A percentile compares a stretch with the other conserved stretches of the same genome.
Evolutionary conservation across 2,113 vertebrate genomes (phyloP).

Genomic region (rat (Rattus norvegicus)): GRCr8 NC_086036.1:56915001-56915500

Average conservation of each 20-base stretch:
- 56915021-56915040: neutral
- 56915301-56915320: too few species aligned
- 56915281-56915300: too few species aligned
- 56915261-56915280: too few species aligned
- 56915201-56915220: slow-evolving; percentile 11
- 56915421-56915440: too few species aligned
- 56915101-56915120: neutral
- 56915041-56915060: neutral
- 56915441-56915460: neutral
- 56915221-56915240: neutral
- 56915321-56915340: too few species aligned
- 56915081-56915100: neutral
- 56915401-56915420: too few species aligned
- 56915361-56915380: too few species aligned
- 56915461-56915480: too few species aligned
- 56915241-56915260: neutral
- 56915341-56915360: too few species aligned
- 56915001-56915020: slow-evolving; percentile 2
- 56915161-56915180: neutral
- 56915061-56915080: neutral
- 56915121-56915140: neutral
- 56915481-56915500: neutral
- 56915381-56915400: too few species aligned
- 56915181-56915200: neutral
- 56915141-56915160: slow-evolving; percentile 1